phyloP scores from a whole-genome alignment of 2,113 vertebrate genomes.

The Amphilophus citrinellus region DNA sequence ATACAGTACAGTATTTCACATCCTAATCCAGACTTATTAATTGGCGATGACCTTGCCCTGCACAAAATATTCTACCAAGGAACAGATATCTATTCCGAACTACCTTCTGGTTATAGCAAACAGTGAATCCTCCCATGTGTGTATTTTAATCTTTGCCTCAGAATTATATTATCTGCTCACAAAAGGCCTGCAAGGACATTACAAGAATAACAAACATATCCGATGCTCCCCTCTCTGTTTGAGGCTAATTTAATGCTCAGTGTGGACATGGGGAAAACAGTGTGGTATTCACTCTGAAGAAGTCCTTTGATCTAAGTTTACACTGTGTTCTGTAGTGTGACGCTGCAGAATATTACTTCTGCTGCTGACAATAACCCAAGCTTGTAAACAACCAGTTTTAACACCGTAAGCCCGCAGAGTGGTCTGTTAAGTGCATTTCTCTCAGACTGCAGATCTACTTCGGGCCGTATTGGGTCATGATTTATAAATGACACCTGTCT shows the following conservation, averaged over 20 bases:
- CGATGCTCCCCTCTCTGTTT: conserved; percentile 29
- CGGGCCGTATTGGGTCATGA: conserved; percentile 28
- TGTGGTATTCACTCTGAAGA: conserved; percentile 1
- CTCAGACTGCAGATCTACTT: conserved; percentile 6
- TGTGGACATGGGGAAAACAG: background rate
- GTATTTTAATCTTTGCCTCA: conserved; percentile 43
- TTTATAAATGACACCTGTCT: conserved; percentile 66
- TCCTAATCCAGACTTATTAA: conserved; percentile 22
- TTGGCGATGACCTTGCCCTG: conserved; percentile 55
- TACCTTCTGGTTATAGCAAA: conserved; percentile 30
- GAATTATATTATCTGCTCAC: conserved; percentile 50
- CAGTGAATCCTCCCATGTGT: conserved; percentile 22
- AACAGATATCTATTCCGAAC: conserved; percentile 39
- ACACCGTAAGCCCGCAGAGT: conserved; percentile 10
- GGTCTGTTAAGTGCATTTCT: conserved; percentile 42
- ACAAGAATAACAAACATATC: conserved; percentile 49
- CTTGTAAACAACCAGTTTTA: conserved; percentile 38
- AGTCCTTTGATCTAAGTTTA: conserved; percentile 33
- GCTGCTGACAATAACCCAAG: conserved; percentile 24
- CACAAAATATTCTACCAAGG: conserved; percentile 25
- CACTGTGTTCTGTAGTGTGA: conserved; percentile 15
- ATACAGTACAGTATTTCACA: background rate
- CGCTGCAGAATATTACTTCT: conserved; percentile 26
- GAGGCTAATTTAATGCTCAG: conserved; percentile 27
- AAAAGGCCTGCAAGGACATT: conserved; percentile 40